Evolutionary conservation across 1,140 invertebrate genomes (phyloP).

Genomic region (Rhagoletis zephyria): DNA sequence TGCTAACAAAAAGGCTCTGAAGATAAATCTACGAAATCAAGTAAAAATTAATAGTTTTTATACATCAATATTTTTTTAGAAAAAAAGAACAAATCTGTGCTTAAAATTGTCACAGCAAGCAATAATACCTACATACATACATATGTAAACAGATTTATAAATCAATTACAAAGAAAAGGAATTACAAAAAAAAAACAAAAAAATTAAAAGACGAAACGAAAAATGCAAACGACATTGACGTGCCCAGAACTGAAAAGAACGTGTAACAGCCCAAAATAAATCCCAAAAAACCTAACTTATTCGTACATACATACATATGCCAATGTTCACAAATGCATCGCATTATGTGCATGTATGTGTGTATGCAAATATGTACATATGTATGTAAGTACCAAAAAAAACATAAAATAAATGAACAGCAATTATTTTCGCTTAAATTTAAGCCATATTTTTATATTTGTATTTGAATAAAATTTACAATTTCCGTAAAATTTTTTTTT

Average conservation of each 20-base stretch:
- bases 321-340: not conserved
- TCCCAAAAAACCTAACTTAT: not conserved
- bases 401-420: conserved; percentile 26
- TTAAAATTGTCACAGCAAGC: no score
- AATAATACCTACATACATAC: no score
- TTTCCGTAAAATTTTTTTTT: not conserved
- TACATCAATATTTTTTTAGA: no score
- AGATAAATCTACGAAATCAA: no score
- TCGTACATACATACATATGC: not conserved
- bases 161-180: not conserved
- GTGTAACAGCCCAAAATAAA: not conserved
- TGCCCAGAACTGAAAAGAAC: not conserved
- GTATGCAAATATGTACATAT: not conserved
- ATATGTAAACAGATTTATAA: not conserved
- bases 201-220: not conserved
- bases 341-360: no score
- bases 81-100: no score
- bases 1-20: no score
- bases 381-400: not conserved
- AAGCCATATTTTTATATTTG: conserved; percentile 19
- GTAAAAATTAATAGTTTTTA: no score
- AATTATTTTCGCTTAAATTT: not conserved
- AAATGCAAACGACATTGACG: conserved; percentile 25
- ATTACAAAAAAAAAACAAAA: not conserved
- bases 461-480: conserved; percentile 27